Percentiles rank a stretch among this genome's conserved stretches.
Conservation (phyloP, 2,888 invertebrate species). For the Apodemia duryi region DNA sequence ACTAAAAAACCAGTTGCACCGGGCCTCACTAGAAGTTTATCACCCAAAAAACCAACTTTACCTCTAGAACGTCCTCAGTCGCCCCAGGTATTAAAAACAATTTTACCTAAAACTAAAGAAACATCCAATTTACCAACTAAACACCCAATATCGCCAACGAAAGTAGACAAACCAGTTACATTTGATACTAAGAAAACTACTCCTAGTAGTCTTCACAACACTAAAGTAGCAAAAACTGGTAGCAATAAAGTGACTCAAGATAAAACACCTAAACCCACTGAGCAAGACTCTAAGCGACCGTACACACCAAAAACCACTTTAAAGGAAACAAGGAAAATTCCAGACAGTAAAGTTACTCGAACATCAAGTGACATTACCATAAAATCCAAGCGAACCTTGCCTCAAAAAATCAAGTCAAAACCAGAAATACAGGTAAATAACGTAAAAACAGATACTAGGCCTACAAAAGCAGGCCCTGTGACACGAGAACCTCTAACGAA, state of each 20-base stretch:
- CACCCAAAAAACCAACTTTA: conserved; percentile 56
- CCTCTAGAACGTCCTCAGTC: conserved; percentile 55
- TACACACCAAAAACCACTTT: conserved; percentile 55
- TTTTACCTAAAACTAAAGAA: conserved; percentile 53
- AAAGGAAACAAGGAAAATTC: conserved; percentile 59
- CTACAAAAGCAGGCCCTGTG: conserved; percentile 31
- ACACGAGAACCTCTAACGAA: conserved; percentile 53
- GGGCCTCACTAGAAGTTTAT: conserved; percentile 53
- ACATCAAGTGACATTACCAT: conserved; percentile 80
- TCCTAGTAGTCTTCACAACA: conserved; percentile 44
- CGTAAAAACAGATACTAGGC: conserved; percentile 44
- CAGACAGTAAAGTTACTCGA: conserved; percentile 69
- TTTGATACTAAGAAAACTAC: conserved; percentile 50
- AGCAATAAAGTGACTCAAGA: conserved; percentile 41
- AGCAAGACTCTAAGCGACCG: conserved; percentile 51
- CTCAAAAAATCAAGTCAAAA: conserved; percentile 67
- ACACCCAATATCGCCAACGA: conserved; percentile 51
- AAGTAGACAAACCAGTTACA: conserved; percentile 46
- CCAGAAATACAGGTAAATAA: conserved; percentile 71
- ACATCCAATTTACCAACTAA: conserved; percentile 44
- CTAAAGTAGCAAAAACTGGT: conserved; percentile 43
- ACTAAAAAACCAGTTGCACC: conserved; percentile 50
- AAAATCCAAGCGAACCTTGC: conserved; percentile 64
- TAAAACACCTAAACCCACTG: conserved; percentile 38
- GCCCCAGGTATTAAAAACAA: conserved; percentile 54